Conservation (phyloP, 2,888 invertebrate genomes). For the Tinea semifulvella region DNA sequence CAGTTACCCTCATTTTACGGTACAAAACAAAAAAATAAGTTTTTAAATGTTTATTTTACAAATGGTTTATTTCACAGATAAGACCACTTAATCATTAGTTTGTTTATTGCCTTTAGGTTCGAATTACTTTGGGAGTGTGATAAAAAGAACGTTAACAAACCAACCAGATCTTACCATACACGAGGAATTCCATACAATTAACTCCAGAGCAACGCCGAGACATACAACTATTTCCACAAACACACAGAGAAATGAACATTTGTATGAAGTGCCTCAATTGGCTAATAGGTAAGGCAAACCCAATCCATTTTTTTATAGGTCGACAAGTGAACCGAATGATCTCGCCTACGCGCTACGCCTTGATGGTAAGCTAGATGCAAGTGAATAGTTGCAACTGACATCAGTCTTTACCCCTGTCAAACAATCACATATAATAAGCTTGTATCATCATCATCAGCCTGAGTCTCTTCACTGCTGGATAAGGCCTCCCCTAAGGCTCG, state of each 20-base stretch:
- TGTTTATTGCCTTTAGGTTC: conserved; percentile 31
- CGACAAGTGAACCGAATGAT: too few species aligned
- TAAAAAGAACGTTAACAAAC: conserved; percentile 80
- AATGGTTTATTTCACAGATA: neutral
- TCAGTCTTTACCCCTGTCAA: too few species aligned
- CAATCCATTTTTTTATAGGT: too few species aligned
- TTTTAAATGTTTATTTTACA: conserved; percentile 3
- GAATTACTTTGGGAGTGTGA: conserved; percentile 84
- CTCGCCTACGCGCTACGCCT: too few species aligned
- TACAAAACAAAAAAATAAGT: too few species aligned
- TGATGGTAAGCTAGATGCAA: too few species aligned
- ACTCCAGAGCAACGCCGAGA: conserved; percentile 64
- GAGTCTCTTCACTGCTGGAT: too few species aligned
- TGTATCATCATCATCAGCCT: too few species aligned
- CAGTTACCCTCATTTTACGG: too few species aligned
- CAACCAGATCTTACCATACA: conserved; percentile 84
- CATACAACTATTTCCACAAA: conserved; percentile 68
- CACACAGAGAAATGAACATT: conserved; percentile 73
- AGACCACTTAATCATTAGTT: neutral
- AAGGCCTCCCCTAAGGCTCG: too few species aligned
- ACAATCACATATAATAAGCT: too few species aligned
- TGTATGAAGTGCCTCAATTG: conserved; percentile 85
- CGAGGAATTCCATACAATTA: conserved; percentile 79
- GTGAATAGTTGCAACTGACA: too few species aligned
- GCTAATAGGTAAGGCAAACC: conserved; percentile 52